Evolutionary conservation across 1,140 invertebrate species (phyloP), one percentile per base, ranked within the genome.

Genomic region (Tribolium madens): DNA sequence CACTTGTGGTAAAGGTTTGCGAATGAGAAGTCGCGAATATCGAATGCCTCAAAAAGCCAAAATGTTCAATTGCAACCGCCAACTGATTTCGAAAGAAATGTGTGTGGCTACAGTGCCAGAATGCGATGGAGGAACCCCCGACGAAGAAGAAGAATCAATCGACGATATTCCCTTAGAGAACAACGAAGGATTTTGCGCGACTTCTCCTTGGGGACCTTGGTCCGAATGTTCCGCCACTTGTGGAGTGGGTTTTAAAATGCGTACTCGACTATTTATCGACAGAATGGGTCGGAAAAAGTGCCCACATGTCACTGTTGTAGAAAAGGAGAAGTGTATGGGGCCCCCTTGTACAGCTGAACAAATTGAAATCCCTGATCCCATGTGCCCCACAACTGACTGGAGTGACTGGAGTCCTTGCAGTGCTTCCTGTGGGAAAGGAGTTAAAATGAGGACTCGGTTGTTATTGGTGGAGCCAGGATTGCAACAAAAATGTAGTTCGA

Each of bases 81-180:
- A 97, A 84, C 87, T 96, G 50, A 89, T 95, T 26, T 92, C 93
- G 64, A 96, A 95, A 85, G 95, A 96, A 87, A 96, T 96, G 94
- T 96, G 94, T 83, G 92, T 94, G 26, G 92, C 93, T 6, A 85
- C 87, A 26, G 84, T 91, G 7, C 85, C 93, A 0, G 92, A 93
- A 83, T 96, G 95, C 85, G 87, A 89, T 57, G 78, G 71, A 13
- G 21, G 52, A n/a, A 18, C 5, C 10, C 10, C 13, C 21, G 26
- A 33, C 21, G 26, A 33, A 3, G 48, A 79, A 46, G 82, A 84
- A 31, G 83, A 80, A 9, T 77, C 78, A 1, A 77, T 82, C 42
- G 83, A 84, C 73, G 70, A 84, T 5, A 70, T 46, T 33, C 84
- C 87, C 52, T 77, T 85, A 73, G 84, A 80, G 21, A 75, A 76